phyloP scores from a whole-genome alignment of 2,113 vertebrate genomes.

The Symphodus melops region DNA sequence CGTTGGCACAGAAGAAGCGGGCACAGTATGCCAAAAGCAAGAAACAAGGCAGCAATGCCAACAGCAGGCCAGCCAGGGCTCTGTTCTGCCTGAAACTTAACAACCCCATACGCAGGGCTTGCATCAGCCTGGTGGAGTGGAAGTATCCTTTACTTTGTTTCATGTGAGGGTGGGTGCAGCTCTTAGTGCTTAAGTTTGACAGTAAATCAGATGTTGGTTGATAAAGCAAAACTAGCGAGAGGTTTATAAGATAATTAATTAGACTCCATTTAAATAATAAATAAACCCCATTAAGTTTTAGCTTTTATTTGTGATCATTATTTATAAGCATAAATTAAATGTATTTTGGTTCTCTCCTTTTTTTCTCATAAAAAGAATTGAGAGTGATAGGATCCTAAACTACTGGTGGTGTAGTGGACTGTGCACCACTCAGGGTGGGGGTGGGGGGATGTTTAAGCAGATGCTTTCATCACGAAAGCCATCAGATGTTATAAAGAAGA shows the following conservation, averaged over 20 bases:
- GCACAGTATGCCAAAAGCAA: constrained; percentile 99
- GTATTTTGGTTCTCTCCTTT: no score
- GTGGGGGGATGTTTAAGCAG: constrained; percentile 16
- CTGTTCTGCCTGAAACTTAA: constrained; percentile 99
- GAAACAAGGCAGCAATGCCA: constrained; percentile 96
- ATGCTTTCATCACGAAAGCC: constrained; percentile 29
- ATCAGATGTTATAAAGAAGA: constrained; percentile 36
- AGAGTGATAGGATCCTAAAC: constrained; percentile 50
- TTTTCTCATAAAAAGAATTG: constrained; percentile 7
- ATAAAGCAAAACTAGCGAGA: background rate
- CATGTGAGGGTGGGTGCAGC: background rate
- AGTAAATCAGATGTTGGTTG: background rate
- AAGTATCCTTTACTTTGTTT: constrained; percentile 93
- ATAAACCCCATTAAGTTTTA: no score
- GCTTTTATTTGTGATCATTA: no score
- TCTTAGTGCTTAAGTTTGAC: background rate
- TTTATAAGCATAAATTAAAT: no score
- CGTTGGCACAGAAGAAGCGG: constrained; percentile 98
- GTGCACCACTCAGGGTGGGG: constrained; percentile 7
- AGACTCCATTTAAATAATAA: background rate
- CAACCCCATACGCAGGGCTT: constrained; percentile 98
- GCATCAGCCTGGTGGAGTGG: constrained; percentile 99
- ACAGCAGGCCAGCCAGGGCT: constrained; percentile 94
- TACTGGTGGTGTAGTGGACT: constrained; percentile 5
- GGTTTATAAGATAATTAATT: background rate